These are phyloP conservation scores for Melanophora roralis DNA, from an alignment of 2,888 invertebrate species.

Conservation along the genomic window DNA sequence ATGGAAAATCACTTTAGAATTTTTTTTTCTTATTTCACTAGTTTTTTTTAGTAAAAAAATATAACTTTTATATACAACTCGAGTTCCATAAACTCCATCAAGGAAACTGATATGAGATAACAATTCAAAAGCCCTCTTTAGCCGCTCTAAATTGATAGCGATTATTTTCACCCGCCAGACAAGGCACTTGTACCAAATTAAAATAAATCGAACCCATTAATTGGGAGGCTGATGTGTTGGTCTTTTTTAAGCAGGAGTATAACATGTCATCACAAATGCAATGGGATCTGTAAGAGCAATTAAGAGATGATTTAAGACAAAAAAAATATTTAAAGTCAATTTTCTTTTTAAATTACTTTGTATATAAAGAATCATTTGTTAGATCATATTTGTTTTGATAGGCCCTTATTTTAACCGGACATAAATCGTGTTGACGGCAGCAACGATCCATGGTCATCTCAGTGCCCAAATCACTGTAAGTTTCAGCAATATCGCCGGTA, in stretches of 20 bases:
- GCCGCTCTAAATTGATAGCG: slow-evolving; percentile 73
- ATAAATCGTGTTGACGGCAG: slow-evolving; percentile 93
- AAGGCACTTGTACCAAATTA: slow-evolving; percentile 83
- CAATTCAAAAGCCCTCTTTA: slow-evolving; percentile 73
- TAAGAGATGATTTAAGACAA: not conserved
- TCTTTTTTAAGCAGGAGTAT: slow-evolving; percentile 87
- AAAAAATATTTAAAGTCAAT: not conserved
- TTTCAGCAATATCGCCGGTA: slow-evolving; percentile 89
- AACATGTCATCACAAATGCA: slow-evolving; percentile 92
- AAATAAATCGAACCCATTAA: slow-evolving; percentile 91
- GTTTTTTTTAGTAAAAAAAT: slow-evolving; percentile 1
- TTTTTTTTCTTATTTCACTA: not conserved
- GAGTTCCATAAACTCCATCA: not conserved
- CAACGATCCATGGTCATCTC: slow-evolving; percentile 86
- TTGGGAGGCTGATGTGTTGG: slow-evolving; percentile 84
- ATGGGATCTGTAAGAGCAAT: slow-evolving; percentile 81
- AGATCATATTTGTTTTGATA: slow-evolving; percentile 84
- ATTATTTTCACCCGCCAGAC: slow-evolving; percentile 69
- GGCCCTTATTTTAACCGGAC: slow-evolving; percentile 86
- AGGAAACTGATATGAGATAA: not conserved
- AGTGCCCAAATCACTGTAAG: slow-evolving; percentile 90
- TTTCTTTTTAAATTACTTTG: slow-evolving; percentile 80
- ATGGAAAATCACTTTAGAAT: not conserved
- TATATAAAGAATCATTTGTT: slow-evolving; percentile 89
- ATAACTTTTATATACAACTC: slow-evolving; percentile 34